phyloP scores from a whole-genome alignment of 1,140 invertebrate species.

The Diorhabda carinulata region DNA sequence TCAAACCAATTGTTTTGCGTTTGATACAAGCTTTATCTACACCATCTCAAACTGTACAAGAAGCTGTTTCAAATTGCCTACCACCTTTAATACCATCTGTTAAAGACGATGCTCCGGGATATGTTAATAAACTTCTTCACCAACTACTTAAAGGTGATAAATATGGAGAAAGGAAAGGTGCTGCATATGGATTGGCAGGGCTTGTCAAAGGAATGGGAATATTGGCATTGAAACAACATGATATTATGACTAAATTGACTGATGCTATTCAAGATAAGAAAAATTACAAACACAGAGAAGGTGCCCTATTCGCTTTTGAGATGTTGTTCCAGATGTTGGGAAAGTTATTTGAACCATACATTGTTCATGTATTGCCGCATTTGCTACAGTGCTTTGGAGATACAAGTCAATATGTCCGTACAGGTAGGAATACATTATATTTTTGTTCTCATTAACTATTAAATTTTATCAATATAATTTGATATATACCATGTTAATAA shows the following conservation, averaged over 20 bases:
- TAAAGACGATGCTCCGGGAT: constrained; percentile 80
- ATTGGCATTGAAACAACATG: constrained; percentile 88
- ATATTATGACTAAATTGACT: constrained; percentile 92
- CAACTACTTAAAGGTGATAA: constrained; percentile 89
- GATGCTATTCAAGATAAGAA: constrained; percentile 96
- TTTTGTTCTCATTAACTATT: too few relatives aligned
- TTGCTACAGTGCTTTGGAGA: constrained; percentile 95
- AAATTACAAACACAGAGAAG: constrained; percentile 89
- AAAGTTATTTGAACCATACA: constrained; percentile 96
- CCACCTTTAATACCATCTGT: constrained; percentile 90
- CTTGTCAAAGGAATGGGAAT: constrained; percentile 96
- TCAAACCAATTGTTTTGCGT: constrained; percentile 88
- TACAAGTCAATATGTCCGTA: constrained; percentile 81
- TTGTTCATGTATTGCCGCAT: constrained; percentile 94
- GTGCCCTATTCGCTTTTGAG: constrained; percentile 95
- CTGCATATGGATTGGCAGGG: constrained; percentile 84
- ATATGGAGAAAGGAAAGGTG: constrained; percentile 94
- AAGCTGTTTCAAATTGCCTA: constrained; percentile 95
- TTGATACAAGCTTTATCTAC: constrained; percentile 90
- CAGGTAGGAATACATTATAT: constrained; percentile 39
- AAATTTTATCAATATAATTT: too few relatives aligned
- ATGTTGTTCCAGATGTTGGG: constrained; percentile 94
- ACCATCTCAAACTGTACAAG: constrained; percentile 95
- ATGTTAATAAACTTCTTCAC: constrained; percentile 84
- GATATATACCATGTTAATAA: too few relatives aligned